Evolutionary conservation across 2,797 vertebrate species (phyloP).

Genomic region (Malacoraja senta): DNA sequence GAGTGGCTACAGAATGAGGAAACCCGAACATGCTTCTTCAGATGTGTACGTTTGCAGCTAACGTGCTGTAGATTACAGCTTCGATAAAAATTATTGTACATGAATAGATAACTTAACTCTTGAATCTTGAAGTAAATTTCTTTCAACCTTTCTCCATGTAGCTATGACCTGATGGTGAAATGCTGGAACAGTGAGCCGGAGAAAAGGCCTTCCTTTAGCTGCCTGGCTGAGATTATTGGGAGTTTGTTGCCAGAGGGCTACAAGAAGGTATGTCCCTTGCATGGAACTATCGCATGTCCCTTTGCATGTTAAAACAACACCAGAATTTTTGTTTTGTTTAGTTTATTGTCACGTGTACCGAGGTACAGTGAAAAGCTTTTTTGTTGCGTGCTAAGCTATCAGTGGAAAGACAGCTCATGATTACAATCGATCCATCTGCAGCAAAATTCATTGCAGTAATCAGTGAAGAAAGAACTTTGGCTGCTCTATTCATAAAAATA

Average conservation of each 20-base stretch:
- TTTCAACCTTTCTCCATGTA: slow-evolving; percentile 47
- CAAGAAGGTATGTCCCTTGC: slow-evolving; percentile 71
- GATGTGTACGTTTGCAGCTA: slow-evolving; percentile 72
- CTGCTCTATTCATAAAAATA: neutral
- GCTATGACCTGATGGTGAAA: slow-evolving; percentile 96
- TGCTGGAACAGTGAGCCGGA: slow-evolving; percentile 98
- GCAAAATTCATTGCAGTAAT: neutral
- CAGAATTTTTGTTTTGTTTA: neutral
- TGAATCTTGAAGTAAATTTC: neutral
- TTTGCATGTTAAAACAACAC: neutral
- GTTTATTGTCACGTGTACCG: too few relatives aligned
- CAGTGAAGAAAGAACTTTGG: neutral
- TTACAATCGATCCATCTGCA: too few relatives aligned
- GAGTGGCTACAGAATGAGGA: slow-evolving; percentile 94
- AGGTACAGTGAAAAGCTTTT: too few relatives aligned
- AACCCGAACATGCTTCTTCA: slow-evolving; percentile 81
- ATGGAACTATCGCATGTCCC: too few relatives aligned
- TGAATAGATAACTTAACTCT: neutral
- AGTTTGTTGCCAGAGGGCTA: slow-evolving; percentile 83
- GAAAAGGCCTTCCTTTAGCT: slow-evolving; percentile 88
- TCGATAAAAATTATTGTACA: neutral
- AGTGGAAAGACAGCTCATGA: too few relatives aligned
- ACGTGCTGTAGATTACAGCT: neutral
- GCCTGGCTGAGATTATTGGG: slow-evolving; percentile 81
- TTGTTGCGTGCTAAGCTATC: too few relatives aligned